Evolutionary conservation across 2,113 vertebrate species (phyloP).

Genomic region (Acinonyx jubatus): DNA sequence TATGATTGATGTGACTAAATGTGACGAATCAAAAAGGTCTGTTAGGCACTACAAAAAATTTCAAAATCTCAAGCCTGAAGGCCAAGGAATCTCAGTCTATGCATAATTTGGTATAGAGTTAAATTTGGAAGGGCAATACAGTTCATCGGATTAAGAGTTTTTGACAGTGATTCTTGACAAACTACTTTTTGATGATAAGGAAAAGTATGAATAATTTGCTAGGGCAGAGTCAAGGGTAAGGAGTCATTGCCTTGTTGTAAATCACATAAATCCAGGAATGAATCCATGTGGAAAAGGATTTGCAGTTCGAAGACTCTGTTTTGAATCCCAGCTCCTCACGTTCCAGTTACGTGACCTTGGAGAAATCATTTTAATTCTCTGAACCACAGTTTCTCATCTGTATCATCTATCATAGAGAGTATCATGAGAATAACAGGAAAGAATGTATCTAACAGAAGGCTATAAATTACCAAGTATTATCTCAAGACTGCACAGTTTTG

Average conservation of each 20-base stretch:
- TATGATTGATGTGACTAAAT: slow-evolving; percentile 48
- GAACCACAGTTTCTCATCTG: slow-evolving; percentile 19
- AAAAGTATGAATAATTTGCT: slow-evolving; percentile 41
- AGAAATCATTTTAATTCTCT: slow-evolving; percentile 39
- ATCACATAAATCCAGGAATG: slow-evolving; percentile 34
- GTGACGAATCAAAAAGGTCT: slow-evolving; percentile 28
- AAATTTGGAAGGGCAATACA: slow-evolving; percentile 50
- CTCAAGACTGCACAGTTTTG: background rate
- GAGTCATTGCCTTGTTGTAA: slow-evolving; percentile 41
- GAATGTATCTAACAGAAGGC: background rate
- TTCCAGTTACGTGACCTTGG: background rate
- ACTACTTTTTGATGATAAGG: slow-evolving; percentile 37
- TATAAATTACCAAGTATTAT: background rate
- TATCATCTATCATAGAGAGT: background rate
- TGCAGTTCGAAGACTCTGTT: background rate
- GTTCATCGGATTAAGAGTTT: slow-evolving; percentile 59
- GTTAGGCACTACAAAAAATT: background rate
- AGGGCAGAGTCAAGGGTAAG: slow-evolving; percentile 27
- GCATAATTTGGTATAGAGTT: slow-evolving; percentile 29
- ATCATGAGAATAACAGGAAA: background rate
- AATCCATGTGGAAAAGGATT: slow-evolving; percentile 55
- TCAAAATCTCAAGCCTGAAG: background rate
- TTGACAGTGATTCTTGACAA: slow-evolving; percentile 67
- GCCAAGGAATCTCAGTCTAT: background rate
- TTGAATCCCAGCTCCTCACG: background rate